Conservation (phyloP, 2,797 vertebrate genomes). For the Orientallactaga sibirica region DNA sequence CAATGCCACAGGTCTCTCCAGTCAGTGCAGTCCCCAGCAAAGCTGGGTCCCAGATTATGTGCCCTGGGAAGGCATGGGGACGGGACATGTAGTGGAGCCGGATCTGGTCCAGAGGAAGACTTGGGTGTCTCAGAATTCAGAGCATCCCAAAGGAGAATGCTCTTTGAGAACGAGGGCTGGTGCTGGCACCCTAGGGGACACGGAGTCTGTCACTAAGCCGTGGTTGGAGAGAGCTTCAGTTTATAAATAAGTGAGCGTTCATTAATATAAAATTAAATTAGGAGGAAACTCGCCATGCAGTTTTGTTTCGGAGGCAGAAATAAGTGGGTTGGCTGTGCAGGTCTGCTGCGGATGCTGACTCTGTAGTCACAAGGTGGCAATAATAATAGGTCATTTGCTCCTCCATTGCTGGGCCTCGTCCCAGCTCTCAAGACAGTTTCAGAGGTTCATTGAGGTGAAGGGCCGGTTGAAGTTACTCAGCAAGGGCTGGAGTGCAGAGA, state of each 20-base stretch:
- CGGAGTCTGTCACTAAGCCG: slow-evolving; percentile 76
- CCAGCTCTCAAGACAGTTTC: slow-evolving; percentile 10
- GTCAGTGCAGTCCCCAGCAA: neutral
- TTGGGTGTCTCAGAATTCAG: neutral
- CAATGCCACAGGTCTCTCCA: too few species aligned
- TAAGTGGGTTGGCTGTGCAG: slow-evolving; percentile 44
- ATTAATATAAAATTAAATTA: slow-evolving; percentile 79
- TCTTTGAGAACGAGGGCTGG: neutral
- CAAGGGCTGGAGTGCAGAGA: neutral
- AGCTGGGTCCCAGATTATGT: neutral
- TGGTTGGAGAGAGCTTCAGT: slow-evolving; percentile 77
- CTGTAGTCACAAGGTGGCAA: slow-evolving; percentile 25
- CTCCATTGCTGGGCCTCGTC: neutral
- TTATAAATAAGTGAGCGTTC: slow-evolving; percentile 84
- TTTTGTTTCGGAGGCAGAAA: slow-evolving; percentile 81
- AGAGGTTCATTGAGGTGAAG: slow-evolving; percentile 45
- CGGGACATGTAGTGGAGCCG: accelerated
- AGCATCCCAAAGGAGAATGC: neutral
- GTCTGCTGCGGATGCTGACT: slow-evolving; percentile 17
- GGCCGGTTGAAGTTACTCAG: slow-evolving; percentile 40
- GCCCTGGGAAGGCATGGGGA: neutral
- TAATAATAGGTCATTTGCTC: slow-evolving; percentile 50
- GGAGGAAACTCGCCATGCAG: slow-evolving; percentile 71
- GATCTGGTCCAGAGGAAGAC: neutral
- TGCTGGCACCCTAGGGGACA: neutral